Evolutionary conservation across 30 jellyfish, hydroid and myxozoan species (phyloP).

Genomic region (Turritopsis rubra): DNA sequence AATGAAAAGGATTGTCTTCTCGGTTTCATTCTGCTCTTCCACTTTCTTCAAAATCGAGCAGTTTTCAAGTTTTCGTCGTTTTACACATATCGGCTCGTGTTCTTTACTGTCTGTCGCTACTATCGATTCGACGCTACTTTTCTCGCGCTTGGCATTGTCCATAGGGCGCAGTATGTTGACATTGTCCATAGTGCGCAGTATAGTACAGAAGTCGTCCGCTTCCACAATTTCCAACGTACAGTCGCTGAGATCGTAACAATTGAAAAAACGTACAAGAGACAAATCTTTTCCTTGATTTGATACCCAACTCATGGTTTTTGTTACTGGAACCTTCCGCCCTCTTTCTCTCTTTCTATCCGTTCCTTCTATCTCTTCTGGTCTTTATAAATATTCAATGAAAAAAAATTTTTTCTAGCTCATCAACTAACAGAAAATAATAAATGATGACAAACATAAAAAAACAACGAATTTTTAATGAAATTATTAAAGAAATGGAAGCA

Average conservation of each 20-base stretch:
- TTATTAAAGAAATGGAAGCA: not conserved
- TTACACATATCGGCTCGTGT: not conserved
- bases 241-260: conserved; percentile 38
- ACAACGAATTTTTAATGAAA: not conserved
- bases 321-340: not conserved
- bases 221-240: conserved; percentile 28
- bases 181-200: not conserved
- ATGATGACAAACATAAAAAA: not conserved
- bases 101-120: not conserved
- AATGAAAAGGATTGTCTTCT: conserved; percentile 22
- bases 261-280: conserved; percentile 28
- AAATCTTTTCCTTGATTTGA: not conserved
- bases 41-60: conserved; percentile 11
- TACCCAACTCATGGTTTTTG: not conserved
- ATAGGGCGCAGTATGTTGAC: not conserved
- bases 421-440: not conserved
- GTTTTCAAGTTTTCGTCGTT: conserved; percentile 12
- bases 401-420: not conserved
- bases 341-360: not conserved
- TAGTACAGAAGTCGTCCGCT: not conserved
- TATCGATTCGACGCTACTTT: not conserved
- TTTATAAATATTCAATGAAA: not conserved
- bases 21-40: not conserved
- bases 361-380: too few relatives aligned
- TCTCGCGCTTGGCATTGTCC: not conserved